phyloP scores from a whole-genome alignment of 2,888 invertebrate species.

The Heliothis peltigera region DNA sequence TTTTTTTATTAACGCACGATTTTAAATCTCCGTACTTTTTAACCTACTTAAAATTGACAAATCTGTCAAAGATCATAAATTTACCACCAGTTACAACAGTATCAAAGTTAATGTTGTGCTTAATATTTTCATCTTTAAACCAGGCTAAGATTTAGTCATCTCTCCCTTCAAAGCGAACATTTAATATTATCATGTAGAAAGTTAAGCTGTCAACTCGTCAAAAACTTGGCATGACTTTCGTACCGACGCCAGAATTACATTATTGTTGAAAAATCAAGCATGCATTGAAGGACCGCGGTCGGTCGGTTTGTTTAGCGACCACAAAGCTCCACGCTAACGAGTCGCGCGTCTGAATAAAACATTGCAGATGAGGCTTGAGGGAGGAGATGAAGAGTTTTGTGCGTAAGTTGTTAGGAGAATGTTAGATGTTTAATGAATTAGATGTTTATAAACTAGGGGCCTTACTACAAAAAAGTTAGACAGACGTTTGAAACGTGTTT shows the following conservation, averaged over 20 bases:
- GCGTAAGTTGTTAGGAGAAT: neutral
- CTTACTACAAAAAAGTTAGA: too few relatives aligned
- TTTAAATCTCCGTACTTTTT: too few relatives aligned
- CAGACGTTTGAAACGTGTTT: too few relatives aligned
- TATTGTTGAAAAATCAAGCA: conserved; percentile 75
- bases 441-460: too few relatives aligned
- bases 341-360: conserved; percentile 88
- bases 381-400: conserved; percentile 63
- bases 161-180: conserved; percentile 4
- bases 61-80: too few relatives aligned
- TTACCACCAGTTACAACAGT: too few relatives aligned
- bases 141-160: conserved; percentile 2
- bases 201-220: conserved; percentile 44
- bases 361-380: conserved; percentile 69
- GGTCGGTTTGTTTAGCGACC: conserved; percentile 85
- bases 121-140: too few relatives aligned
- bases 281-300: conserved; percentile 76
- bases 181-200: conserved; percentile 1
- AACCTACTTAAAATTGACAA: too few relatives aligned
- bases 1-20: too few relatives aligned
- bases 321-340: conserved; percentile 88
- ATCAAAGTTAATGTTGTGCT: too few relatives aligned
- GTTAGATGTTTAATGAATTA: too few relatives aligned
- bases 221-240: conserved; percentile 45
- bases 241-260: conserved; percentile 51